A percentile compares a stretch with the other conserved stretches of the same genome.
Conservation (phyloP, 1,140 invertebrate species). For the Pseudomyrmex gracilis region DNA sequence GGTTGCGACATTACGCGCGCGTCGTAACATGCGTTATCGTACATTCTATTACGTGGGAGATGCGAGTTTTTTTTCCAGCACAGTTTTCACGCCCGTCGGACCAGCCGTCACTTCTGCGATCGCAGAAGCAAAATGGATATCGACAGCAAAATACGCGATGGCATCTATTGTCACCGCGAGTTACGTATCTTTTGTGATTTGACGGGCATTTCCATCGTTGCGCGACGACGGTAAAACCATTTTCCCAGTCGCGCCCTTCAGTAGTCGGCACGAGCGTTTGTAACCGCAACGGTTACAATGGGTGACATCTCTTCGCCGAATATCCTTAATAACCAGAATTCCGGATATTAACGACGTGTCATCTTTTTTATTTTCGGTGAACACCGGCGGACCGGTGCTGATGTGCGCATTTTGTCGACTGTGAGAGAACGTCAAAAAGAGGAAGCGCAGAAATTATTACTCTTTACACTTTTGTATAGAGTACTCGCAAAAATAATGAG, state of each 20-base stretch:
- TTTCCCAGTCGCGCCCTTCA: conserved; percentile 40
- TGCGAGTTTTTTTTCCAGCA: conserved; percentile 14
- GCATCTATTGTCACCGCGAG: conserved; percentile 60
- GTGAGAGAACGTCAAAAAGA: not conserved
- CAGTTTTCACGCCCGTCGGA: conserved; percentile 49
- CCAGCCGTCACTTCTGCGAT: conserved; percentile 56
- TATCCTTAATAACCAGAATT: conserved; percentile 33
- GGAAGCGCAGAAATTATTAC: conserved; percentile 11
- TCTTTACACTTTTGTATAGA: not conserved
- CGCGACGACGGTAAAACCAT: conserved; percentile 51
- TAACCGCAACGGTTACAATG: conserved; percentile 34
- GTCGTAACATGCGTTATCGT: conserved; percentile 11
- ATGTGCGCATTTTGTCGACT: conserved; percentile 2
- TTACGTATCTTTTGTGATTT: conserved; percentile 62
- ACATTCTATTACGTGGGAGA: conserved; percentile 30
- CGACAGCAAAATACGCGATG: conserved; percentile 58
- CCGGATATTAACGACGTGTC: conserved; percentile 52
- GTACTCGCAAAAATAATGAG: not conserved
- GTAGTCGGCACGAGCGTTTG: conserved; percentile 35
- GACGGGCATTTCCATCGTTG: conserved; percentile 55
- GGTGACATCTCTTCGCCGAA: conserved; percentile 19
- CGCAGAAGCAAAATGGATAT: conserved; percentile 65
- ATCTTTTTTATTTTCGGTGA: conserved; percentile 5
- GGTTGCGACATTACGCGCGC: not conserved
- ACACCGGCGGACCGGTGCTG: not conserved